Conservation (phyloP, 2,888 invertebrate genomes). For the Cheilosia variabilis region DNA sequence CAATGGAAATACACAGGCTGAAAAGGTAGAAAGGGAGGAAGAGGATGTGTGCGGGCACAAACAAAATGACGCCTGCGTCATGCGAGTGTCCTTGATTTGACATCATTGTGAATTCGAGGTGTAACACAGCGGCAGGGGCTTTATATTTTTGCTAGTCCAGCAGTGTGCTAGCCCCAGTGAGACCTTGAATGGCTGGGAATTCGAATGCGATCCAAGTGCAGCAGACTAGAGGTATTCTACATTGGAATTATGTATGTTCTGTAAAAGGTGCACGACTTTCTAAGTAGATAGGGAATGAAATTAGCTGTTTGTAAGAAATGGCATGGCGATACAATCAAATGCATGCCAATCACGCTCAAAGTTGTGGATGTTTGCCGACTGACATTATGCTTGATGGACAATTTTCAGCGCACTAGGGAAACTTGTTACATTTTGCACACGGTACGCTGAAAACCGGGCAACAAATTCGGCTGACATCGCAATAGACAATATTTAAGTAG, state of each 20-base stretch:
- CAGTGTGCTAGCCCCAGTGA: conserved; percentile 17
- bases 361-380: too few relatives aligned
- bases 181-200: conserved; percentile 46
- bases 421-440: too few relatives aligned
- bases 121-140: background rate
- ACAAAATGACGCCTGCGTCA: conserved; percentile 44
- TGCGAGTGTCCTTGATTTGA: conserved; percentile 67
- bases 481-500: too few relatives aligned
- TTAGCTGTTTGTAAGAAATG: background rate
- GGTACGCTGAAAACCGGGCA: too few relatives aligned
- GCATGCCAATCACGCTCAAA: too few relatives aligned
- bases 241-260: background rate
- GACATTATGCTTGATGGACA: too few relatives aligned
- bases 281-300: background rate
- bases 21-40: conserved; percentile 1
- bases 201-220: conserved; percentile 47
- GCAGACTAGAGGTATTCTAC: conserved; percentile 21
- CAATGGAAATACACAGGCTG: conserved; percentile 21
- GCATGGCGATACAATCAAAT: too few relatives aligned
- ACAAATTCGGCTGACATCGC: too few relatives aligned
- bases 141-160: conserved; percentile 10
- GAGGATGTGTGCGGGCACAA: background rate
- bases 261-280: background rate
- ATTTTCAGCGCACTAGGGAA: too few relatives aligned
- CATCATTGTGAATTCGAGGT: conserved; percentile 37